Evolutionary conservation across 53 echinoderm and acorn worm genomes (phyloP).

Genomic region (Arbacia lixula): DNA sequence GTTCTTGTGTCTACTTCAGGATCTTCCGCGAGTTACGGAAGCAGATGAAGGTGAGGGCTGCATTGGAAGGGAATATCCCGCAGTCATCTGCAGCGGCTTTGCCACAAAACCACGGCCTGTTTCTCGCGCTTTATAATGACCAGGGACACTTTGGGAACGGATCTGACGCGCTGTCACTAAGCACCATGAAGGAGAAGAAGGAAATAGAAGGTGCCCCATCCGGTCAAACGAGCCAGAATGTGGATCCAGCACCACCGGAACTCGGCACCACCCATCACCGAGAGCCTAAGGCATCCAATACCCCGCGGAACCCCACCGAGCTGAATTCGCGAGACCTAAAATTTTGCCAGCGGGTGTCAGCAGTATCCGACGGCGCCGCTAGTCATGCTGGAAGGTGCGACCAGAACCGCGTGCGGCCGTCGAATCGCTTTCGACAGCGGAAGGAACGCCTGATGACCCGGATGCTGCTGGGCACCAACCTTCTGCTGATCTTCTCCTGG

Average conservation of each 20-base stretch:
- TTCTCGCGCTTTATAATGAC: no score
- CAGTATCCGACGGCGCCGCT: background rate
- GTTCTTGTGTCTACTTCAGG: conserved; percentile 15
- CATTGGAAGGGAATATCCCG: background rate
- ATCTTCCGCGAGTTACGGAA: conserved; percentile 25
- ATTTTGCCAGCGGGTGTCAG: no score
- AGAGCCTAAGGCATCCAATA: background rate
- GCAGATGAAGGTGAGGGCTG: conserved; percentile 46
- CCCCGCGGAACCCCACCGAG: background rate
- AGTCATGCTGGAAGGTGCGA: background rate
- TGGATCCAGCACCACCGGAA: background rate
- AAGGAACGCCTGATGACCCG: conserved; percentile 49
- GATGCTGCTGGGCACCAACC: conserved; percentile 38
- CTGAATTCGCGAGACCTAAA: background rate
- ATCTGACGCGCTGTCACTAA: background rate
- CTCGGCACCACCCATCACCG: background rate
- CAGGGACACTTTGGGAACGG: background rate
- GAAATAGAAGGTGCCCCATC: background rate
- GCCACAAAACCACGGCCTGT: no score
- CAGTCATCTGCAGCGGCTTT: background rate
- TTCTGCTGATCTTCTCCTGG: conserved; percentile 44
- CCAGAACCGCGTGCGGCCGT: background rate
- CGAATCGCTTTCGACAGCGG: background rate
- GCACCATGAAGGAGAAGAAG: background rate
- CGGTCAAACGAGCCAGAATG: background rate